Base-by-base conservation (phyloP, 2,113 vertebrate species). In the Cottus gobio region DNA sequence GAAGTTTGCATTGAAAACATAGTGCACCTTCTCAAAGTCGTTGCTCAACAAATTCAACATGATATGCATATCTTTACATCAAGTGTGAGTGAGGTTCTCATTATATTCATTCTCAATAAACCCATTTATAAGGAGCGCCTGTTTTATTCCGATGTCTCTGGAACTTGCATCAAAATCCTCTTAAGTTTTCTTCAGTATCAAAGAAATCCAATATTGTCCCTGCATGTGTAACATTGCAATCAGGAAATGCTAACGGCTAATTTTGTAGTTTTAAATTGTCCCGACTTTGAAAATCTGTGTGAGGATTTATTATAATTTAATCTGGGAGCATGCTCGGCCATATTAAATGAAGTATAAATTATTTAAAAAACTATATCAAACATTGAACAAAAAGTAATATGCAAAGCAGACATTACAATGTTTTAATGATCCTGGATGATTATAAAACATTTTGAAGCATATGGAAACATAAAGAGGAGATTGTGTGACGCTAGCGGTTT, bases 401-500 rank as follows among this genome's bases (percentile, higher is more conserved):
- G 62, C 36, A 63, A 37, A 63, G 46, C 44, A 67, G 54, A 39
- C 15, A 20, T 70, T 50, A 56, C 7, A 64, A 57, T 30, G 16
- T 60, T 61, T 71, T 46, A 76, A 62, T 66, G 36, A 76, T 48
- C 37, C 37, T 22, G 37, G 18, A 28, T 77, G n/a, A 57, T 71
- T 85, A 60, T 52, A 72, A 85, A 46, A 39, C 52, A 75, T 73
- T 57, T 75, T 37, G 54, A 66, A 57, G 42, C 22, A 30, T 7
- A 24, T 3, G 16, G 56, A 73, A 66, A 28, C 46, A 13, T 2
- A 22, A 1, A 28, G 13, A 11, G n/a, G 18, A n/a, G 42, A 31
- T 10, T 31, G 50, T 8, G 65, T 72, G 30, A 75, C 22, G 50
- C 30, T 46, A 18, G 30, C 58, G 7, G 26, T 34, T 71, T 24